Base-by-base conservation (phyloP, 2,797 vertebrate genomes). In the Tapera naevia region DNA sequence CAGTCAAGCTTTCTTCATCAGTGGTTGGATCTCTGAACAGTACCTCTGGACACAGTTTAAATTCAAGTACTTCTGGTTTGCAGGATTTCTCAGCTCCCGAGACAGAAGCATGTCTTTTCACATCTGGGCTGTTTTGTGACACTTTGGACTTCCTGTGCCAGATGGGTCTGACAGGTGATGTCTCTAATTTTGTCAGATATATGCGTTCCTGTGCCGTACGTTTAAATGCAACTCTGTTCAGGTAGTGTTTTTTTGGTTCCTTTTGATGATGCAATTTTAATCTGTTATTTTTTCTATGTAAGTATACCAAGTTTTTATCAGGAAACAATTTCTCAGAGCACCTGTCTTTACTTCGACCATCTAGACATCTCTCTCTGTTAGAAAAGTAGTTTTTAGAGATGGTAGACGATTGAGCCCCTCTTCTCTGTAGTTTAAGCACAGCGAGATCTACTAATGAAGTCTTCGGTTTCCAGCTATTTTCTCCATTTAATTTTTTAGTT, bases 11-110 rank as follows among this genome's bases (percentile, higher is more conserved):
- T 66, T 96, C 95, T 72, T 97, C 93, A 7, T 25, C 78, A 23
- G 80, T 9, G 13, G 57, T 7, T 79, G 92, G 46, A 45, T 91
- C 97, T 88, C 95, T 93, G 65, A 98, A 96, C 16, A 98, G 46
- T 28, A 96, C 96, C 43, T 98, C 98, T 54, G 98, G 98, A 79
- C 96, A 98, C 28, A 98, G 94, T 66, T 98, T 98, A 95, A 98
- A 98, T 64, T 97, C 96, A 35, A 98, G 93, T 79, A 97, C 81
- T 51, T 91, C 89, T 12, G 13, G 83, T 33, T 92, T 95, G 19
- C 80, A 30, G 4, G 57, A 15, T 22, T 84, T 54, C 35, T 93
- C 74, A 12, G 4, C 86, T 41, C 87, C 80, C 4, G 89, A 79
- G 28, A 75, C 33, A 76, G 51, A 30, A 28, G 13, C 71, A 33